Evolutionary conservation across 1,140 invertebrate genomes (phyloP), one percentile per base, ranked within the genome.

Genomic region (Aphidius ervi): DNA sequence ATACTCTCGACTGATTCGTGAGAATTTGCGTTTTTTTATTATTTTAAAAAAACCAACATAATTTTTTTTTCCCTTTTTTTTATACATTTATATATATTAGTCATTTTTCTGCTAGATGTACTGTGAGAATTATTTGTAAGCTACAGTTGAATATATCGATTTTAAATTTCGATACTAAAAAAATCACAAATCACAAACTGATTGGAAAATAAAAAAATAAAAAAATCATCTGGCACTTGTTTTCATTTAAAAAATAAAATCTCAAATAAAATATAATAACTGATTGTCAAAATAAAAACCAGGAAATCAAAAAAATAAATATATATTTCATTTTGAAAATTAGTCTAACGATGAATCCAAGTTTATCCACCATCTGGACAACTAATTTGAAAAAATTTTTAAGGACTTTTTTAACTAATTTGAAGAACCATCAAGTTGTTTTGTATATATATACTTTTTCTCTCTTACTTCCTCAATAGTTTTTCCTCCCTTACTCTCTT

Each of bases 401-500:
- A 54, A 41, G 52, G 20, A 41, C 52, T 16, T 31, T 31, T 31
- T 31, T 31, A 31, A 31, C 23, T 31, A 31, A 31, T 31, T 31
- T 31, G 2, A 31, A 31, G 23, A 31, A 31, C 23, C 23, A 2
- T 0, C 4, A 31, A 31, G 23, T 31, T 1, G 23, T 31, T 31
- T 31, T 31, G 23, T 31, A 31, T 31, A 31, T 31, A 31, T 31
- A 31, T 31, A 31, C 4, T 31, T 31, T 31, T 31, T 31, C 23
- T 55, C 59, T 49, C 56, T 61, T 60, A 16, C 37, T 58, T 63
- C 67, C 68, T 63, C 68, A 67, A 67, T 68, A 69, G 64, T 68
- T 63, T 56, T 31, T 67, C 58, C 45, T 50, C 56, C 50, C 60
- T 56, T 57, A 56, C 57, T 49, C 60, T 48, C 58, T 45, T 16